A percentile compares a stretch with the other conserved stretches of the same genome.
These are phyloP conservation scores for Tetramorium parvispinum DNA, from an alignment of 1,140 invertebrate genomes.

Conservation along the genomic window DNA sequence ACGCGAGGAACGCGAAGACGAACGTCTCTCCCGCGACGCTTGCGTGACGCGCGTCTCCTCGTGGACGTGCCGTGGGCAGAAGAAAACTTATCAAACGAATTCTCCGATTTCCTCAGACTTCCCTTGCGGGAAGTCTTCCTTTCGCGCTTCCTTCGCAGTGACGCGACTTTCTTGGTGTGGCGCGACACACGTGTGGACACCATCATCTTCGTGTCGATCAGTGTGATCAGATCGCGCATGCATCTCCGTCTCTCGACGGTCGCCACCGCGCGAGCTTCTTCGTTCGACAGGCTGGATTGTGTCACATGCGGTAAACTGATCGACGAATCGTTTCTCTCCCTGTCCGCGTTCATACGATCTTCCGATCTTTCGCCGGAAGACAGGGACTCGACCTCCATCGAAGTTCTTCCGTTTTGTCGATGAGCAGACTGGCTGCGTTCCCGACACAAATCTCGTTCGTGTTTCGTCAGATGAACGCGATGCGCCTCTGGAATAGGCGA, in stretches of 20 bases:
- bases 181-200: slow-evolving; percentile 30
- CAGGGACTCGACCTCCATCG: not conserved
- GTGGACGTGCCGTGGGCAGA: not conserved
- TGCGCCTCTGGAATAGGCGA: not conserved
- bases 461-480: not conserved
- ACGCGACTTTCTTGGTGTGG: not conserved
- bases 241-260: slow-evolving; percentile 70
- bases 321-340: not conserved
- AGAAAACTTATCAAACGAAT: slow-evolving; percentile 5
- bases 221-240: slow-evolving; percentile 80
- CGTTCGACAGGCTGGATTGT: not conserved
- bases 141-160: slow-evolving; percentile 33
- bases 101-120: not conserved
- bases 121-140: slow-evolving; percentile 11
- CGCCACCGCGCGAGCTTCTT: not conserved
- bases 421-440: not conserved
- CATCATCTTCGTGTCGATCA: slow-evolving; percentile 83
- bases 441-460: slow-evolving; percentile 19
- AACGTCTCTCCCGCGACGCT: not conserved
- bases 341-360: not conserved
- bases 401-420: not conserved
- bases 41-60: not conserved
- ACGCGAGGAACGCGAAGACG: slow-evolving; percentile 26
- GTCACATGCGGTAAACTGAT: not conserved
- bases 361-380: not conserved